These are phyloP conservation scores for Silurus glanis DNA, from an alignment of 2,113 vertebrate genomes.

Conservation along the genomic window DNA sequence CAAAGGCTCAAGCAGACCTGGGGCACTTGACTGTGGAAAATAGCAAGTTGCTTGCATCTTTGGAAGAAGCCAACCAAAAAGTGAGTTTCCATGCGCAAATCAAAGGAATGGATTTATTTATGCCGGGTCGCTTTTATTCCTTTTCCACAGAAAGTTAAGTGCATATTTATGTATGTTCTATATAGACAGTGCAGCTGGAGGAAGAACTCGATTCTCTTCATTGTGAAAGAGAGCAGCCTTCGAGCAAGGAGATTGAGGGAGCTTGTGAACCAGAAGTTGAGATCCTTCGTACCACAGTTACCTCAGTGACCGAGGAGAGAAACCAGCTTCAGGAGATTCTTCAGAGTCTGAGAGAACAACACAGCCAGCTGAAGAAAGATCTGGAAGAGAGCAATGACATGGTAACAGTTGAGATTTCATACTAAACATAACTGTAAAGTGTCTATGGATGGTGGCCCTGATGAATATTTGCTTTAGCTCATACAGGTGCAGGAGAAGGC, in stretches of 20 bases:
- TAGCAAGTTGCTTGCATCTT: neutral
- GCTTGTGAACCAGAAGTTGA: neutral
- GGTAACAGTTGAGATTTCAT: constrained; percentile 1
- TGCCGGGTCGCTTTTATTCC: neutral
- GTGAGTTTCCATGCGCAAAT: neutral
- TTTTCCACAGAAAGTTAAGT: neutral
- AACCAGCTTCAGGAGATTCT: constrained; percentile 45
- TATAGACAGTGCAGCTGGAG: constrained; percentile 24
- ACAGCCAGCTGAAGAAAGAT: constrained; percentile 36
- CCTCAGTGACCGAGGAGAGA: constrained; percentile 9
- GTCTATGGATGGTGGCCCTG: neutral
- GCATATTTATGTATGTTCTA: neutral
- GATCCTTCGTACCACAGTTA: neutral
- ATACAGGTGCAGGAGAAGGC: constrained; percentile 25
- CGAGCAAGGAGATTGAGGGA: constrained; percentile 22
- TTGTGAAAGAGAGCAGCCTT: constrained; percentile 51
- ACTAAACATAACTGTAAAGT: neutral
- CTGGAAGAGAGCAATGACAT: constrained; percentile 34
- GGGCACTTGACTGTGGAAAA: constrained; percentile 20
- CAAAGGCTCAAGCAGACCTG: constrained; percentile 24
- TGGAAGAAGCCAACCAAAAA: constrained; percentile 32
- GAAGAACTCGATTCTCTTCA: constrained; percentile 49
- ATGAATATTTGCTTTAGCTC: constrained; percentile 25
- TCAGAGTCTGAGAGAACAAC: constrained; percentile 31
- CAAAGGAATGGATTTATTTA: neutral